Percentiles rank a stretch among this genome's conserved stretches.
Conservation (phyloP, 2,113 vertebrate genomes). For the Eulacestoma nigropectus region DNA sequence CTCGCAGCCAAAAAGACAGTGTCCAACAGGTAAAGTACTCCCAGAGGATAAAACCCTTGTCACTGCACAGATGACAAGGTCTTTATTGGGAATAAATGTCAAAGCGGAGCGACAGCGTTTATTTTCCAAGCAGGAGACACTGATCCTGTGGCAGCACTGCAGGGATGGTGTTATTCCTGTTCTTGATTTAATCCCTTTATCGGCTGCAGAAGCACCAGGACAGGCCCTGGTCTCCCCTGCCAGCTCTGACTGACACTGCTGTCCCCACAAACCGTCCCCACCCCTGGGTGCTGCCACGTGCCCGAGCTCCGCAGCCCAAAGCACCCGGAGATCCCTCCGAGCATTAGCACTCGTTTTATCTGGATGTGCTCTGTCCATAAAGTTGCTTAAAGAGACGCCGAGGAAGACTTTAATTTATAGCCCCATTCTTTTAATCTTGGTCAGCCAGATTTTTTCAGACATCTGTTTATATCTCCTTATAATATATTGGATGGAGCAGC, state of each 20-base stretch:
- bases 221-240: background rate
- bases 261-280: rapidly evolving
- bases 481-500: conserved; percentile 63
- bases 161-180: background rate
- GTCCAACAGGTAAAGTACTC: background rate
- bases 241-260: background rate
- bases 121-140: background rate
- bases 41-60: background rate
- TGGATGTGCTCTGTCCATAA: background rate
- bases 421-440: conserved; percentile 69
- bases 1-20: background rate
- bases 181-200: background rate
- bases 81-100: conserved; percentile 49
- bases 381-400: background rate
- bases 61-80: background rate
- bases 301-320: background rate
- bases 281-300: background rate
- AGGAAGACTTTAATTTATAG: conserved; percentile 65
- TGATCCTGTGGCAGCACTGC: background rate
- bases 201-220: background rate
- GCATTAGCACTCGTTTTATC: background rate
- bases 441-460: conserved; percentile 66
- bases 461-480: conserved; percentile 61
- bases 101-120: conserved; percentile 8
- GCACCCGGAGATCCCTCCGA: rapidly evolving